phyloP scores from a whole-genome alignment of 1,140 invertebrate genomes.

The Oreohelix idahoensis region DNA sequence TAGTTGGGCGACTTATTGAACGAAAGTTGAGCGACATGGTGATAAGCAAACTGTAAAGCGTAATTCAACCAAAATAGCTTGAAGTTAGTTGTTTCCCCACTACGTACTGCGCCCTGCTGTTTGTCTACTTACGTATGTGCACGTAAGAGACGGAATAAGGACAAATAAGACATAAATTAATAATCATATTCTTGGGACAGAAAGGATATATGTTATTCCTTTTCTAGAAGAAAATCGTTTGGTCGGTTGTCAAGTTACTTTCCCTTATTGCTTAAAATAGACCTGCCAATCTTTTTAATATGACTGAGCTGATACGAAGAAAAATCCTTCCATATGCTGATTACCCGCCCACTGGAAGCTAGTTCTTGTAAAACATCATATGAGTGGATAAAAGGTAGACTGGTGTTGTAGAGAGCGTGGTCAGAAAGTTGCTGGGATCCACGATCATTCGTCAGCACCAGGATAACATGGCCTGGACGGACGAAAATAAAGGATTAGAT shows the following conservation, averaged over 20 bases:
- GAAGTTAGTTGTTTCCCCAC: too few relatives aligned
- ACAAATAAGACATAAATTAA: too few relatives aligned
- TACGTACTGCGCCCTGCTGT: too few relatives aligned
- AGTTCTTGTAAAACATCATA: constrained; percentile 58
- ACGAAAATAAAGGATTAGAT: neutral
- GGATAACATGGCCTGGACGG: constrained; percentile 49
- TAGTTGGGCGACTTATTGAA: too few relatives aligned
- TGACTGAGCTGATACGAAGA: constrained; percentile 59
- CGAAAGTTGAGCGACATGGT: too few relatives aligned
- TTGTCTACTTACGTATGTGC: too few relatives aligned
- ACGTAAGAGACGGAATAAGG: too few relatives aligned
- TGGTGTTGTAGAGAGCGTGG: constrained; percentile 55
- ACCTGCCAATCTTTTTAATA: constrained; percentile 52
- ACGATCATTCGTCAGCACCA: constrained; percentile 56
- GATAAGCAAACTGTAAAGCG: too few relatives aligned
- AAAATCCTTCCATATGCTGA: constrained; percentile 57
- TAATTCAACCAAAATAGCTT: too few relatives aligned
- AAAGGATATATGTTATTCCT: too few relatives aligned
- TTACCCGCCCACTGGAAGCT: constrained; percentile 53
- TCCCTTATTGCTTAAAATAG: constrained; percentile 41
- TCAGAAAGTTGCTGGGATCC: constrained; percentile 53
- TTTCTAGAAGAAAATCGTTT: neutral
- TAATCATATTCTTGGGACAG: too few relatives aligned
- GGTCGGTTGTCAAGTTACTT: neutral
- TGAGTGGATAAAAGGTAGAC: constrained; percentile 51